Evolutionary conservation across 1,140 invertebrate genomes (phyloP).

Genomic region (Eupeodes corollae): DNA sequence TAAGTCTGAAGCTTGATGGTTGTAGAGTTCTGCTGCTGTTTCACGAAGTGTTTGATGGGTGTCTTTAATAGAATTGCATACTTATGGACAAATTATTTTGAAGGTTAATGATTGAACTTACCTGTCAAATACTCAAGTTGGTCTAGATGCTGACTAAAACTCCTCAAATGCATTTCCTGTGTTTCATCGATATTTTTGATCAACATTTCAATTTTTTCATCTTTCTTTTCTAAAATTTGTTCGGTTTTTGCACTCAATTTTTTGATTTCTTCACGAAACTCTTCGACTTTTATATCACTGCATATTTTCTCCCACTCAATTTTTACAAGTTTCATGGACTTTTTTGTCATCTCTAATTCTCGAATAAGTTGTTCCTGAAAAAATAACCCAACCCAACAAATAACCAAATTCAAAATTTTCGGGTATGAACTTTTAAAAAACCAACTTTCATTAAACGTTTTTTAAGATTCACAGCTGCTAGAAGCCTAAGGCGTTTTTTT

Average conservation of each 20-base stretch:
- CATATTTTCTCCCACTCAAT: constrained; percentile 25
- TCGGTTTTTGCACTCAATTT: constrained; percentile 16
- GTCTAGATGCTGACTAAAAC: constrained; percentile 14
- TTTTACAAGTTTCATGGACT: constrained; percentile 14
- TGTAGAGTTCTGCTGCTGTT: constrained; percentile 10
- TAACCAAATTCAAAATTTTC: too few relatives aligned
- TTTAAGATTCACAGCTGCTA: too few relatives aligned
- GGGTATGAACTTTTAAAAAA: too few relatives aligned
- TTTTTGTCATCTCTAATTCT: constrained; percentile 23
- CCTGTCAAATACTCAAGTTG: constrained; percentile 24
- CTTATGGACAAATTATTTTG: too few relatives aligned
- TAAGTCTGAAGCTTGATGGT: constrained; percentile 21
- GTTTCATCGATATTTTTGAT: constrained; percentile 22
- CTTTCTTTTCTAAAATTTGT: constrained; percentile 16
- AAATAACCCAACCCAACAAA: too few relatives aligned
- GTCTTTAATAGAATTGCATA: too few relatives aligned
- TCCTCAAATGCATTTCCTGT: constrained; percentile 15
- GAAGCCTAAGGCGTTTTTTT: too few relatives aligned
- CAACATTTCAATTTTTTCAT: constrained; percentile 21
- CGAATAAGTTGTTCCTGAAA: constrained; percentile 18
- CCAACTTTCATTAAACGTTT: too few relatives aligned
- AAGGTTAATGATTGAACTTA: background rate
- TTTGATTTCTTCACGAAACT: constrained; percentile 15
- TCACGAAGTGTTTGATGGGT: too few relatives aligned
- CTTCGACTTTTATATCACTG: constrained; percentile 18